Percentiles rank a stretch among this genome's conserved stretches.
Evolutionary conservation across 2,797 vertebrate species (phyloP).

Genomic region (Danio aesculapii): DNA sequence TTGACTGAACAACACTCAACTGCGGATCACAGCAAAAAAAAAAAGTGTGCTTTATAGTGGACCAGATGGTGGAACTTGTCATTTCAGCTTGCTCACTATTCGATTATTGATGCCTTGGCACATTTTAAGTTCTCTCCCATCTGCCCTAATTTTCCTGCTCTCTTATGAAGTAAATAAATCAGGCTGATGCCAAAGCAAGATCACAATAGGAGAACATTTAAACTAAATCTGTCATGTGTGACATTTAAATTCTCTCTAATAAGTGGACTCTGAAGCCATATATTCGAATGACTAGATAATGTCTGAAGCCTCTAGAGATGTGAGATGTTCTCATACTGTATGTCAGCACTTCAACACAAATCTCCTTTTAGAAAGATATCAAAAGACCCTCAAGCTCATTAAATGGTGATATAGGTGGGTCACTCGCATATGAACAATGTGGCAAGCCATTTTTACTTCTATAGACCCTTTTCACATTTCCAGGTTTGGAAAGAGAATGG

Average conservation of each 20-base stretch:
- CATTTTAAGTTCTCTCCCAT: slow-evolving; percentile 49
- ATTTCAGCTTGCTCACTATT: slow-evolving; percentile 38
- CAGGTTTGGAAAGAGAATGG: no score
- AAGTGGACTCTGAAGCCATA: not conserved
- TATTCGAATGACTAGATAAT: not conserved
- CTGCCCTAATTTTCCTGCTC: slow-evolving; percentile 34
- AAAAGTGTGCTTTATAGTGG: not conserved
- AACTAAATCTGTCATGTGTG: not conserved
- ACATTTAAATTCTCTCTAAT: not conserved
- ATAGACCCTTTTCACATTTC: no score
- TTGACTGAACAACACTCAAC: slow-evolving; percentile 9
- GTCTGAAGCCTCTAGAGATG: not conserved
- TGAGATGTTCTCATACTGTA: not conserved
- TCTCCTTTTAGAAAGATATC: not conserved
- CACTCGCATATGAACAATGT: not conserved
- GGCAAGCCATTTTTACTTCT: not conserved
- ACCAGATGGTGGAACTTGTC: slow-evolving; percentile 51
- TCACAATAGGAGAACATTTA: not conserved
- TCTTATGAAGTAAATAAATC: slow-evolving; percentile 37
- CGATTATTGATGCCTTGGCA: slow-evolving; percentile 53
- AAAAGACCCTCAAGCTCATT: not conserved
- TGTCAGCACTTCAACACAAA: not conserved
- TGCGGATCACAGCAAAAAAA: slow-evolving; percentile 5
- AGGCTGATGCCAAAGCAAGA: slow-evolving; percentile 3
- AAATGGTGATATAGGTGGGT: not conserved